Conservation (phyloP, 2,797 vertebrate species). For the Sebastes nivosus region DNA sequence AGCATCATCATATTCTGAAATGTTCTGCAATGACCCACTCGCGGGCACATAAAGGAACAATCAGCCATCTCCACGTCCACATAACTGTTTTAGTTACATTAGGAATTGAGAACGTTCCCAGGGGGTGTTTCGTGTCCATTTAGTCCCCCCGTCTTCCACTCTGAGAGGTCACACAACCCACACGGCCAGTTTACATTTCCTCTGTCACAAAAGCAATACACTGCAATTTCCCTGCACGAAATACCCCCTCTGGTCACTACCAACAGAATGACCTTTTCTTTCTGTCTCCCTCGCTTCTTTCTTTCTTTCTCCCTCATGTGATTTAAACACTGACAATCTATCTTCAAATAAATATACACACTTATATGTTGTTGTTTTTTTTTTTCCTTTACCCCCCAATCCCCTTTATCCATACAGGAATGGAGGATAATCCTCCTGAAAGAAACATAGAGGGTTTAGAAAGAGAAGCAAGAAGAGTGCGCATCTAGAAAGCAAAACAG, state of each 20-base stretch:
- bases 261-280: slow-evolving; percentile 83
- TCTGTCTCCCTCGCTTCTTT: slow-evolving; percentile 32
- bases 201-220: slow-evolving; percentile 83
- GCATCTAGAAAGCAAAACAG: slow-evolving; percentile 69
- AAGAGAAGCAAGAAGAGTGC: slow-evolving; percentile 35
- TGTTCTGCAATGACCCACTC: slow-evolving; percentile 30
- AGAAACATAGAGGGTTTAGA: slow-evolving; percentile 53
- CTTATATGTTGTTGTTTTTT: slow-evolving; percentile 37
- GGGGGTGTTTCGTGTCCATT: slow-evolving; percentile 82
- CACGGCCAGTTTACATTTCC: slow-evolving; percentile 83
- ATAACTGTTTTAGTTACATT: slow-evolving; percentile 73
- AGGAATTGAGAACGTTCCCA: slow-evolving; percentile 72
- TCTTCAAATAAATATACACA: slow-evolving; percentile 73
- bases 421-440: slow-evolving; percentile 70
- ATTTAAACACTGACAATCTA: slow-evolving; percentile 79
- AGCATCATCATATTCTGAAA: slow-evolving; percentile 40
- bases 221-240: slow-evolving; percentile 82
- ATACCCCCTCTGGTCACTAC: slow-evolving; percentile 84
- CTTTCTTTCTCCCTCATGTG: slow-evolving; percentile 41
- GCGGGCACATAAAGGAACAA: slow-evolving; percentile 42
- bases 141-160: slow-evolving; percentile 71
- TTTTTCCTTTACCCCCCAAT: slow-evolving; percentile 25
- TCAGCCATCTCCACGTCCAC: slow-evolving; percentile 43
- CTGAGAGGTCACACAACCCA: slow-evolving; percentile 81
- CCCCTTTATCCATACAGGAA: slow-evolving; percentile 71